phyloP scores from a whole-genome alignment of 2,797 vertebrate species.

The Hydrocynus forskahlii region DNA sequence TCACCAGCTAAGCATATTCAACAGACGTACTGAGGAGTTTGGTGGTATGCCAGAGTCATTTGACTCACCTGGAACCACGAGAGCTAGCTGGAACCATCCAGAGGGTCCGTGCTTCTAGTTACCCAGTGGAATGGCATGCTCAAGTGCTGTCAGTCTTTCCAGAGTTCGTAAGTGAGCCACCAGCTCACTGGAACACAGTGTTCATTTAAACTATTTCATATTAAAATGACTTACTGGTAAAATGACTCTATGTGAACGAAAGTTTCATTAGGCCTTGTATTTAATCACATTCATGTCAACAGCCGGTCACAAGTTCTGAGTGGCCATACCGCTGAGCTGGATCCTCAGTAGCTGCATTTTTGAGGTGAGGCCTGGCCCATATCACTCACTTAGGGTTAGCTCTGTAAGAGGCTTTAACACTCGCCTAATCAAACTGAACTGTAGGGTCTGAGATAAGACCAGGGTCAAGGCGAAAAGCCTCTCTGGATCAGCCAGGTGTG shows the following conservation, averaged over 20 bases:
- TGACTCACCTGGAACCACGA: conserved; percentile 15
- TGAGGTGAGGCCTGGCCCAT: not conserved
- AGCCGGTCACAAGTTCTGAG: not conserved
- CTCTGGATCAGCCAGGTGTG: not conserved
- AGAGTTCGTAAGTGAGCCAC: conserved; percentile 5
- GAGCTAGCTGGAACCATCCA: conserved; percentile 17
- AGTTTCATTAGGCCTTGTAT: not conserved
- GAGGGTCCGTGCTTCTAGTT: conserved; percentile 29
- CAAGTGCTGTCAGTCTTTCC: conserved; percentile 21
- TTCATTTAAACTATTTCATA: not conserved
- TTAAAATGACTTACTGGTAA: not conserved
- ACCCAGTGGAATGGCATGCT: conserved; percentile 10
- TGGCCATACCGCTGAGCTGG: not conserved
- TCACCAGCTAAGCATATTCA: conserved; percentile 33
- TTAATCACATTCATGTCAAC: not conserved
- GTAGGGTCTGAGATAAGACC: conserved; percentile 12
- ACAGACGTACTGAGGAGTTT: conserved; percentile 21
- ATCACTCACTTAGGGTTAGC: not conserved
- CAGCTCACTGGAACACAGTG: not conserved
- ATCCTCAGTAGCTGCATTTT: not conserved
- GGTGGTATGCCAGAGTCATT: conserved; percentile 27
- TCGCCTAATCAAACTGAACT: conserved; percentile 41
- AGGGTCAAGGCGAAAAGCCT: conserved; percentile 14
- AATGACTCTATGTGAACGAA: not conserved
- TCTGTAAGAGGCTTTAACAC: conserved; percentile 18